Evolutionary conservation across 2,113 vertebrate species (phyloP), one percentile per base, ranked within the genome.

Genomic region (Cricetomys ansorgei): DNA sequence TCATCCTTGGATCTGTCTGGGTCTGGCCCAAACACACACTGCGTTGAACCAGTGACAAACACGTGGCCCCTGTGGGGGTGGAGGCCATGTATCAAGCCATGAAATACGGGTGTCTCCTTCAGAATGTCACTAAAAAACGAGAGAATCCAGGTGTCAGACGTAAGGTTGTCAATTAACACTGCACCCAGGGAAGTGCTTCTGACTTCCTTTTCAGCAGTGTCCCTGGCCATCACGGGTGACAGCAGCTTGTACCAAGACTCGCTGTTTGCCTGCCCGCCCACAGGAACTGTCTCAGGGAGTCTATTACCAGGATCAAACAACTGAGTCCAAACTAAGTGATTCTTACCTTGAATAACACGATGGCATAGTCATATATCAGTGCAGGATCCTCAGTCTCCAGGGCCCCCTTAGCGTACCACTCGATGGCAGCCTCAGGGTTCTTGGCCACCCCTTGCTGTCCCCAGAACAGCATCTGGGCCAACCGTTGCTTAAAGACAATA

Each of bases 381-480:
- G 98, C 96, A 0, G 99, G 98, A 86, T 99, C 99, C 88, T 98
- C 99, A 62, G 99, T 99, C 98, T 99, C 99, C 98, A 98, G 98
- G 23, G 99, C 99, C 0, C 99, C 99, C 96, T 98, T 99, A 96
- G 99, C 98, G 1, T 99, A 99, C 99, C 99, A 99, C 94, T 98
- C 98, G n/a, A 98, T 95, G 0, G 99, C 99, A 0, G 98, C 98
- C 84, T 92, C 97, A 0, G 98, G 97, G 95, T 99, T 99, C 98
- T 99, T 99, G 29, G 98, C 97, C 79, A 99, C 98, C 21, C 99
- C 99, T 92, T 99, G 99, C 17, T 99, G 99, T 37, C 99, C 99
- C 99, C 99, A 99, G 96, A 99, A 99, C 40, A 99, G 98, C 98
- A 99, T 99, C 94, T 98, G 98, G 85, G 99, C 99, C 97, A 99